Base-by-base conservation (phyloP, 2,888 invertebrate species). In the Unio pictorum region DNA sequence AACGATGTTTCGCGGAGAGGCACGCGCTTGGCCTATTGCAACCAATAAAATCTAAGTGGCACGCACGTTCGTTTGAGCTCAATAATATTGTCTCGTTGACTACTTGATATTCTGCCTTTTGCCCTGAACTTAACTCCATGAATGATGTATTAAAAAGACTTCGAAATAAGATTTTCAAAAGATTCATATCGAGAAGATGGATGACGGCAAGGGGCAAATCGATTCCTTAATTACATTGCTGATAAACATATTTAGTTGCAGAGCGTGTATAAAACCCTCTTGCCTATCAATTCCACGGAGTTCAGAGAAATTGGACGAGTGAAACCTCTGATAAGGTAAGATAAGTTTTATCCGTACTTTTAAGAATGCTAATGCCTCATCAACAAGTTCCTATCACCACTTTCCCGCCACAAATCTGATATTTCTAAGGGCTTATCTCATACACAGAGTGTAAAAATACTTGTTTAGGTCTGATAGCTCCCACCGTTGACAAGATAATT, bases 221-320 rank as follows among this genome's bases (percentile, higher is more conserved):
- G 23, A 62, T 26, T 56, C 18, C 61, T 18, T 62, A 67, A 67
- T 67, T 67, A 67, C 55, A 34, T n/a, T 54, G 56, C 62, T 56
- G 56, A 67, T 67, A 61, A 67, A 62, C 67, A 67, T 55, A 67
- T 66, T 66, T 66, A 54, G 54, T 58, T 59, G 66, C 66, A 28
- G 66, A 23, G 59, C 23, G 59, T 26, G 59, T 23, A 23, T 59
- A 59, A 23, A 59, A 26, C 11, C 11, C 18, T 8, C 26, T 23
- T 45, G 45, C 45, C 45, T 45, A 45, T 45, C 45, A 45, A 45
- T 45, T 45, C 45, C 45, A 45, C 45, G 45, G 45, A 45, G 45
- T 45, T 45, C 57, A 30, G 28, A 30, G 57, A 64, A 64, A 64
- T 64, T 64, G 64, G 64, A 64, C 64, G 57, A 64, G 56, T 64